phyloP scores from a whole-genome alignment of 2,797 vertebrate genomes.

The Enteromius radiatus region DNA sequence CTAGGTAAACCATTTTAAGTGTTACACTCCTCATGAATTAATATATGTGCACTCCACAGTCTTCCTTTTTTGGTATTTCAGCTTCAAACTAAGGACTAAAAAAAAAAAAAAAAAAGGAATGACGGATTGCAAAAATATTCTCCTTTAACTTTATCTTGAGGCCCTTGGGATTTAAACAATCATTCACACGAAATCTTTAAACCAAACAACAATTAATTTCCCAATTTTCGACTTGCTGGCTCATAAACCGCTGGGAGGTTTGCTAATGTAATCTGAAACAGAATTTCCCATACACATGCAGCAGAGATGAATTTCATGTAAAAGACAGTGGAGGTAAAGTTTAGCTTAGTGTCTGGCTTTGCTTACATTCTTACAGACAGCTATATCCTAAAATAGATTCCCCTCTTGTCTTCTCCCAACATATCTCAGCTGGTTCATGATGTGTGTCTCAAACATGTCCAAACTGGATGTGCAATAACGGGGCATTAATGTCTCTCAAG shows the following conservation, averaged over 20 bases:
- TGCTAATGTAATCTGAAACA: constrained; percentile 77
- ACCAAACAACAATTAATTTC: constrained; percentile 3
- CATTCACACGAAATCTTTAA: constrained; percentile 33
- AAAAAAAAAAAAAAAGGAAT: background rate
- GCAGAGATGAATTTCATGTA: constrained; percentile 74
- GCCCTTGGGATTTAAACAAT: constrained; percentile 14
- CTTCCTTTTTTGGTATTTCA: constrained; percentile 28
- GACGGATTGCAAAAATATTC: background rate
- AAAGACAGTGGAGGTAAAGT: constrained; percentile 74
- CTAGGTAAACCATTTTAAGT: background rate
- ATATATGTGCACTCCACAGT: background rate
- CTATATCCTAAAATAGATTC: constrained; percentile 79
- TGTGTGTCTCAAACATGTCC: constrained; percentile 31
- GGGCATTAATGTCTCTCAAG: constrained; percentile 24
- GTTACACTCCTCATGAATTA: constrained; percentile 12
- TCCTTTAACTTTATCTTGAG: constrained; percentile 37
- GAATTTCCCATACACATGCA: constrained; percentile 64
- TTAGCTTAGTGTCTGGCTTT: constrained; percentile 75
- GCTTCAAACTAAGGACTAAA: background rate
- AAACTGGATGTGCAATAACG: constrained; percentile 31
- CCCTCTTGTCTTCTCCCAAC: constrained; percentile 59
- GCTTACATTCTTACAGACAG: constrained; percentile 71
- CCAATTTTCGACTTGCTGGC: background rate
- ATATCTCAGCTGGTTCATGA: constrained; percentile 39
- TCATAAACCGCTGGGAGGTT: constrained; percentile 71